Evolutionary conservation across 2,797 vertebrate species (phyloP).

Genomic region (Thamnophis elegans): DNA sequence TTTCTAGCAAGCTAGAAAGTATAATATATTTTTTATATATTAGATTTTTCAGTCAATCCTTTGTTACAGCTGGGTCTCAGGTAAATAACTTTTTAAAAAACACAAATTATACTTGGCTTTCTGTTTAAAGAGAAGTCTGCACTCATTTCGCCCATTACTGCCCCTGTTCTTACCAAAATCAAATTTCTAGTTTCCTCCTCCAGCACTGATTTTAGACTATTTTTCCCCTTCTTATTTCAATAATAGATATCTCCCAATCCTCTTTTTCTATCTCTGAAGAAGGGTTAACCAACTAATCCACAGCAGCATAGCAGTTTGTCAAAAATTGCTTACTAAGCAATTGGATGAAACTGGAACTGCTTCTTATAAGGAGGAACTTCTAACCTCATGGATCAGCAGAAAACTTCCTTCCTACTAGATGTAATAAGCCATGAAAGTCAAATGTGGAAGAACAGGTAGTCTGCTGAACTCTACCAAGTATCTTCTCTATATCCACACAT

Average conservation of each 20-base stretch:
- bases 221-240: background rate
- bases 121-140: background rate
- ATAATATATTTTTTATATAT: background rate
- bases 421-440: background rate
- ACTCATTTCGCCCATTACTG: background rate
- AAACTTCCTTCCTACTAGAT: background rate
- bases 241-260: background rate
- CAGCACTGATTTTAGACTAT: background rate
- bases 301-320: background rate
- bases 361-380: background rate
- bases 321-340: conserved; percentile 7
- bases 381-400: background rate
- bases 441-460: background rate
- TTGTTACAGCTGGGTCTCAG: background rate
- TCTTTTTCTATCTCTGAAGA: background rate
- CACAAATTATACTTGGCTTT: background rate
- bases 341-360: background rate
- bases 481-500: background rate
- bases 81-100: background rate
- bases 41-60: background rate
- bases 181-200: background rate
- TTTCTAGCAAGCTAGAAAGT: background rate
- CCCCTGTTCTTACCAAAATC: background rate
- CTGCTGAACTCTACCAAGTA: background rate
- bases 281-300: background rate